These are phyloP conservation scores for Calameuta idolon DNA, from an alignment of 2,888 invertebrate genomes.

Conservation along the genomic window DNA sequence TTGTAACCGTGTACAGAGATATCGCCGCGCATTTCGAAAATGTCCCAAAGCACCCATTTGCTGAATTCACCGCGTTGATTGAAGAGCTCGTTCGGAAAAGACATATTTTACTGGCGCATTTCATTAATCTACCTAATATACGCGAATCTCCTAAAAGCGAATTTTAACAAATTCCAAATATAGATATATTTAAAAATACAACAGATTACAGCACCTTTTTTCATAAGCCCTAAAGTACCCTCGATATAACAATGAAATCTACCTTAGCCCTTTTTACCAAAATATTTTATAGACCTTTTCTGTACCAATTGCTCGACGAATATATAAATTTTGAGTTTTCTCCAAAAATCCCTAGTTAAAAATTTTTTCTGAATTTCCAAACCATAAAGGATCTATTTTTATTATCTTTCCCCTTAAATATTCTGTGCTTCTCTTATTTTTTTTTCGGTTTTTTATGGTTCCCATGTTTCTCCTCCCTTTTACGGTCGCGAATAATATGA, in stretches of 20 bases:
- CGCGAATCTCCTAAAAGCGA: conserved; percentile 10
- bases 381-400: no score
- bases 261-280: background rate
- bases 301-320: background rate
- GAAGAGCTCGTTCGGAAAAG: conserved; percentile 39
- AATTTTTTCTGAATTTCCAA: background rate
- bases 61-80: conserved; percentile 36
- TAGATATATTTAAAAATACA: background rate
- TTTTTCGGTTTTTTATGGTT: no score
- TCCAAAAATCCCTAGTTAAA: background rate
- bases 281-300: background rate
- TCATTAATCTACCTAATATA: conserved; percentile 21
- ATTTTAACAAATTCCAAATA: background rate
- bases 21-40: conserved; percentile 20
- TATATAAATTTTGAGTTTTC: background rate
- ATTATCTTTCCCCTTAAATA: no score
- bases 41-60: conserved; percentile 33
- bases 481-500: background rate
- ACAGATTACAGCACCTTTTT: background rate
- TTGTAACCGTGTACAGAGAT: conserved; percentile 4
- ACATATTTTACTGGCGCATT: conserved; percentile 35
- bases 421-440: no score
- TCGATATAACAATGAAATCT: background rate
- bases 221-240: background rate
- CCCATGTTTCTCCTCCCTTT: no score